Base-by-base conservation (phyloP, 2,797 vertebrate species). In the Xyrichtys novacula region DNA sequence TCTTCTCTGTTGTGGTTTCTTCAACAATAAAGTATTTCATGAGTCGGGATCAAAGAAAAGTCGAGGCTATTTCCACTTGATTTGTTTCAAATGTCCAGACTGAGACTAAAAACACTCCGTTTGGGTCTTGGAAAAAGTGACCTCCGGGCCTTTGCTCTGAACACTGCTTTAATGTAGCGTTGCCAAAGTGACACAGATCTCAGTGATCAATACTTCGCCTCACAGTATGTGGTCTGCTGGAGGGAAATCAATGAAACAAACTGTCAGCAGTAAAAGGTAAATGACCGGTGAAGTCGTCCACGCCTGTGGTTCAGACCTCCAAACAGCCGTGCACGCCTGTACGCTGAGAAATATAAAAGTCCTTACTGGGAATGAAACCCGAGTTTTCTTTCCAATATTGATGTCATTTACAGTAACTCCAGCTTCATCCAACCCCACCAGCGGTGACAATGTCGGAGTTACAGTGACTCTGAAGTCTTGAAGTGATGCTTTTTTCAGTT, bases 321-420 rank as follows among this genome's bases (percentile, higher is more conserved):
- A 32, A 60, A 52, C 25, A 43, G 68, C 43, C 42, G 1, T 15
- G 25, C 60, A n/a, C 22, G 53, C 54, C 23, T 63, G 0, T 60
- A 54, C 17, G 40, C 49, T 42, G 52, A 64, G 65, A 74, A 31
- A 63, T 60, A 69, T 46, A 80, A 76, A 73, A 59, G 39, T 75
- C 64, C 57, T 59, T 6, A 38, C 55, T 28, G 64, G 73, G 65
- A 81, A 59, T 84, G 71, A 75, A 88, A 79, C 67, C 78, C 77
- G 74, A 63, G 28, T 78, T 61, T 53, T 7, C 16, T 84, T 86
- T 78, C 65, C 64, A 57, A 56, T 3, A 48, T 47, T 85, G 81
- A 89, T 50, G 85, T 87, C 83, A 85, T 86, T 25, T 25, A 28
- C 12, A 0, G 48, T 23, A n/a, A 42, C 0, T 74, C 85, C 89